These are phyloP conservation scores for Prochilodus magdalenae DNA, from an alignment of 2,113 vertebrate species.

Conservation along the genomic window DNA sequence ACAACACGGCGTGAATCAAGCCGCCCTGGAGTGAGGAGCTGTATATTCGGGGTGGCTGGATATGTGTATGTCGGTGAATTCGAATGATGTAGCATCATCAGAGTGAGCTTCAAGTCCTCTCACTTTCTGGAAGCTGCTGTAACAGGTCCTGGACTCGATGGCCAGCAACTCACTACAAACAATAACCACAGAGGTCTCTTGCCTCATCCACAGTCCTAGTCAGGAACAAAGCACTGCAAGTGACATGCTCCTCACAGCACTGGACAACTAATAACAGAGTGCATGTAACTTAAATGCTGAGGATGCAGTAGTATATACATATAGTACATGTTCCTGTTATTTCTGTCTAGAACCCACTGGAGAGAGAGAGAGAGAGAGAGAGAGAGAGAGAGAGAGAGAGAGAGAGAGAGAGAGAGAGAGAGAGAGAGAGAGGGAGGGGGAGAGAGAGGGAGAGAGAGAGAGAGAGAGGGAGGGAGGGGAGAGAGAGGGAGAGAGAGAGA, in stretches of 20 bases:
- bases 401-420: too few species aligned
- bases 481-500: too few species aligned
- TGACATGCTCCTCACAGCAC: neutral
- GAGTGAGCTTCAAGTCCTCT: neutral
- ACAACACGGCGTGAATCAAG: neutral
- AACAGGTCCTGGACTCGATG: neutral
- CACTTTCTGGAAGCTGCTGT: neutral
- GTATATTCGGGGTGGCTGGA: neutral
- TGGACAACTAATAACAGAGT: neutral
- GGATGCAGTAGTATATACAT: too few species aligned
- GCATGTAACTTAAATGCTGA: neutral
- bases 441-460: too few species aligned
- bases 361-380: too few species aligned
- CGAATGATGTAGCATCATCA: neutral
- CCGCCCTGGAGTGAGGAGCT: neutral
- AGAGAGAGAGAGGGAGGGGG: too few species aligned
- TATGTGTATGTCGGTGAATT: constrained; percentile 5
- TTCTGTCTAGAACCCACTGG: too few species aligned
- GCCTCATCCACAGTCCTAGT: neutral
- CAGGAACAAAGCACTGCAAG: neutral
- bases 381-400: too few species aligned
- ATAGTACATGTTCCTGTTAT: too few species aligned
- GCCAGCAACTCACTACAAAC: neutral
- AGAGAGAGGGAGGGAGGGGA: too few species aligned
- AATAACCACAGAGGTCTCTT: neutral